Base-by-base conservation (phyloP, 2,888 invertebrate species). In the Vanessa cardui region DNA sequence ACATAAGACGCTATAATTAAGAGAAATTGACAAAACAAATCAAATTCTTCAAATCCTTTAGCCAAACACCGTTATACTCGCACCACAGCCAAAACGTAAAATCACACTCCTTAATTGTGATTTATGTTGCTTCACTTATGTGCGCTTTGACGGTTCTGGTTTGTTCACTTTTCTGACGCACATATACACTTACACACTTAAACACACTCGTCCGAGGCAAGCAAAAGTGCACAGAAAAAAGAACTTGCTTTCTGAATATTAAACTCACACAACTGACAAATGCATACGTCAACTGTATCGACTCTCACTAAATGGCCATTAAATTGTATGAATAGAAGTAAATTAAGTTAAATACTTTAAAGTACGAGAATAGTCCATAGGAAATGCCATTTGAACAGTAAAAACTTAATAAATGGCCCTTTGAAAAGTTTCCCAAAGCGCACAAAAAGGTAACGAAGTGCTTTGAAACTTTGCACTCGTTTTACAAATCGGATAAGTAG, bases 401-500 rank as follows among this genome's bases (percentile, higher is more conserved):
- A 56, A 56, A 70, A 68, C 56, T 68, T 63, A 65, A 60, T 63
- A 68, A 71, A 69, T 61, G 58, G 44, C 62, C 66, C 58, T 62
- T 58, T 44, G 64, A 64, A 66, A 62, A 65, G 50, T 59, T 58
- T 15, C 15, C 16, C 16, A 26, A 64, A 58, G 39, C 45, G 50
- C 47, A 47, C 66, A 46, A 58, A 64, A 62, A 62, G 47, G 61
- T 62, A 52, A 58, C 60, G 58, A 67, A 67, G 63, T 70, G 70
- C 71, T 73, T 72, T 60, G 62, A 67, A 73, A 69, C 74, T 70
- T 69, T 68, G 67, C 45, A 62, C 61, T 46, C 67, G 71, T 52
- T 72, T 75, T 70, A 74, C 74, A 74, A 74, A 74, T 73, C 66
- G 71, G 66, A 62, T 60, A 74, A 76, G 73, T 76, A 60, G 71